Conservation (phyloP, 2,113 vertebrate genomes). For the Pampusana beccarii region DNA sequence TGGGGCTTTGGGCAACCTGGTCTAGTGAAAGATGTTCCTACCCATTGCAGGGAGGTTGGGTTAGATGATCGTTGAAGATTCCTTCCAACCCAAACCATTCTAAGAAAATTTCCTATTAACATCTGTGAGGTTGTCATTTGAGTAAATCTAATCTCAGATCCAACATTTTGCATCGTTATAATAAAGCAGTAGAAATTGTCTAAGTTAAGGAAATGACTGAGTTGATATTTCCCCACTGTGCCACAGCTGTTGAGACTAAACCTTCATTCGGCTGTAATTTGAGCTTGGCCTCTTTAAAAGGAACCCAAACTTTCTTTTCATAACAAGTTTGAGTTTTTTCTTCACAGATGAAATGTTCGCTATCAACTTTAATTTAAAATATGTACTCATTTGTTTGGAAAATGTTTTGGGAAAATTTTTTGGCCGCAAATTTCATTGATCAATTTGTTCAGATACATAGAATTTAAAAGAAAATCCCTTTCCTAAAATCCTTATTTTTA, state of each 20-base stretch:
- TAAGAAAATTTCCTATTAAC: background rate
- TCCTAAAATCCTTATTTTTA: background rate
- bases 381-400: background rate
- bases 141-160: background rate
- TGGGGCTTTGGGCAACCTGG: background rate
- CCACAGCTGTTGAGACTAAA: background rate
- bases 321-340: background rate
- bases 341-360: background rate
- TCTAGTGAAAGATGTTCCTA: background rate
- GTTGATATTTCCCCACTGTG: background rate
- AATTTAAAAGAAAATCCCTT: background rate
- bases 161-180: background rate
- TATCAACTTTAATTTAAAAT: background rate
- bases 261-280: background rate
- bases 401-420: background rate
- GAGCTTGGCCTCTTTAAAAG: background rate
- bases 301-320: background rate
- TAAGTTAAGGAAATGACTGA: background rate
- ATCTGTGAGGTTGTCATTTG: background rate
- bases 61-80: background rate
- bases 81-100: background rate
- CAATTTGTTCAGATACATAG: background rate
- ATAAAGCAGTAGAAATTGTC: background rate
- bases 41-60: background rate
- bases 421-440: background rate